Base-by-base conservation (phyloP, 2,888 invertebrate species). In the Hypercompe scribonia region DNA sequence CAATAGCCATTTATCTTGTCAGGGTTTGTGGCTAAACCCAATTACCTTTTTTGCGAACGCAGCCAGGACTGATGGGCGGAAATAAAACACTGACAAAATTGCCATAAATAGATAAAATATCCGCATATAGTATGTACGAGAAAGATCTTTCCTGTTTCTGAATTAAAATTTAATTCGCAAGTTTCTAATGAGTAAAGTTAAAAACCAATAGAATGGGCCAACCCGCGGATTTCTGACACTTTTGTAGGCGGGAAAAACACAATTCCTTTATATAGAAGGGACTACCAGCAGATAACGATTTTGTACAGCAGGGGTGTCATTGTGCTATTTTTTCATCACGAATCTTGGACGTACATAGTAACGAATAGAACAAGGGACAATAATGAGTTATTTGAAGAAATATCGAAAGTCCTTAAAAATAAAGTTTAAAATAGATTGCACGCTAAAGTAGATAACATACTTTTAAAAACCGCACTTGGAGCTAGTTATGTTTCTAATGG, bases 1-100 rank as follows among this genome's bases (percentile, higher is more conserved):
- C 42, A 18, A 73, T 70, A 61, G 66, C 50, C 63, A 73, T 73
- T 70, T 66, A 73, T 73, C 73, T 73, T 67, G 18, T 46, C 61
- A 58, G 63, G 61, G 73, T 33, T 58, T 70, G 70, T 65, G 73
- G 70, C 73, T 67, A 67, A 70, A 73, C 50, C 73, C 73, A 73
- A 73, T 73, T 73, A 73, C 50, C 58, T 70, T 73, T 73, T 73
- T 70, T 70, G 70, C 46, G 31, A 46, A 58, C 70, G 34, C 31
- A 70, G 61, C 70, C 65, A 36, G 46, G 63, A 73, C 70, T 66
- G 70, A 73, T 70, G 68, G 66, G 46, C 24, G 18, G 24, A 42
- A 67, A 70, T 70, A 72, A 72, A 68, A 68, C 36, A 39, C 54
- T 58, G 65, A 67, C 33, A 73, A 61, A 66, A 73, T 70, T 61